These are phyloP conservation scores for Halocynthia roretzi DNA, from an alignment of 23 tunicate species.

Conservation along the genomic window DNA sequence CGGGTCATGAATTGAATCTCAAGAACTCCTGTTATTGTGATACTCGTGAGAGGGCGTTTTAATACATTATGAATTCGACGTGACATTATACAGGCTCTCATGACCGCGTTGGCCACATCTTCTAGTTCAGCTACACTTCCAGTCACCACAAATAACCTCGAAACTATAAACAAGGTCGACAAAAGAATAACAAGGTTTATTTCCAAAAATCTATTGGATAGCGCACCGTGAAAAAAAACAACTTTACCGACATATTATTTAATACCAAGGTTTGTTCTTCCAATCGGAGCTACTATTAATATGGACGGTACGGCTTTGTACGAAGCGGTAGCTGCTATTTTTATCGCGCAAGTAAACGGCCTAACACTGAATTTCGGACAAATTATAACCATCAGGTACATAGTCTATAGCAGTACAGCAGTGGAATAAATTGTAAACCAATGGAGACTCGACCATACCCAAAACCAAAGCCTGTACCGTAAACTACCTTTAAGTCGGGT, in stretches of 20 bases:
- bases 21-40: no score
- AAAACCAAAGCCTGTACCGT: background rate
- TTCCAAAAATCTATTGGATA: background rate
- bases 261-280: slow-evolving; percentile 66
- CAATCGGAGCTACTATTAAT: slow-evolving; percentile 97
- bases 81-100: slow-evolving; percentile 55
- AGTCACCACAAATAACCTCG: slow-evolving; percentile 68
- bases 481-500: no score
- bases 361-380: slow-evolving; percentile 85
- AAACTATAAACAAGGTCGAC: slow-evolving; percentile 81
- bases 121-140: slow-evolving; percentile 99
- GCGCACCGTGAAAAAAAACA: no score
- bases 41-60: no score
- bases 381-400: slow-evolving; percentile 78
- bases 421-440: background rate
- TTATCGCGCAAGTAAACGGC: slow-evolving; percentile 88
- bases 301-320: slow-evolving; percentile 99
- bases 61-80: background rate
- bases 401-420: background rate
- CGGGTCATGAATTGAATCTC: no score
- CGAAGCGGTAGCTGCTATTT: slow-evolving; percentile 99
- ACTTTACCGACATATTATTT: background rate
- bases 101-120: slow-evolving; percentile 94
- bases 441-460: background rate
- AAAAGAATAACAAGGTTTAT: slow-evolving; percentile 58